phyloP scores from a whole-genome alignment of 2,113 vertebrate species.

The Fulica atra region DNA sequence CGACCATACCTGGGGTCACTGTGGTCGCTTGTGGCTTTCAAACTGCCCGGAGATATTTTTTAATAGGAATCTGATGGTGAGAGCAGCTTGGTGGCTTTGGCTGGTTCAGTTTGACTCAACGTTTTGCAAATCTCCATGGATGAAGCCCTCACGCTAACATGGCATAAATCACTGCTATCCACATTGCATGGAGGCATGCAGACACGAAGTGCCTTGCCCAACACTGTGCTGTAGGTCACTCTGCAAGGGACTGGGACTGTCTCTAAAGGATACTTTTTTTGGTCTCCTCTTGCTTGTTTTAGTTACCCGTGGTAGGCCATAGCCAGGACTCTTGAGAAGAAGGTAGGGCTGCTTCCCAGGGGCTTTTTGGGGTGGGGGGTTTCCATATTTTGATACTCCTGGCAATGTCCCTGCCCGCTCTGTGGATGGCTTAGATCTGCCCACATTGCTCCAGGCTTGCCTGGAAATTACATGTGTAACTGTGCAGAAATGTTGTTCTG shows the following conservation, averaged over 20 bases:
- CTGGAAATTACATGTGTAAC: neutral
- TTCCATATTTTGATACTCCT: neutral
- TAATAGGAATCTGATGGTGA: neutral
- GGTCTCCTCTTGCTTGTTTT: neutral
- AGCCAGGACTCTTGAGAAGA: neutral
- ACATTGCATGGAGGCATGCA: neutral
- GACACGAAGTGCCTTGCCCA: constrained; percentile 4
- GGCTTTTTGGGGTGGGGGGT: neutral
- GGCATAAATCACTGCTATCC: neutral
- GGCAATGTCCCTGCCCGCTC: neutral
- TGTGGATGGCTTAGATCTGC: neutral
- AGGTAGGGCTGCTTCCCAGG: neutral
- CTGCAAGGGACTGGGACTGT: neutral
- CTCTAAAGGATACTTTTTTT: neutral
- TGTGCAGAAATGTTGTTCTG: neutral
- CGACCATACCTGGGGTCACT: neutral
- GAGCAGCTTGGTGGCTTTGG: neutral
- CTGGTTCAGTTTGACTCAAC: neutral
- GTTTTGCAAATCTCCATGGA: neutral
- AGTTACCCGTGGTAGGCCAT: neutral
- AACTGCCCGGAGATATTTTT: neutral
- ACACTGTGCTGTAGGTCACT: neutral
- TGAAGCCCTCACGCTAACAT: neutral
- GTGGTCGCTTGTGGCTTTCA: neutral
- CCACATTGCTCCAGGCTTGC: fast-evolving